Base-by-base conservation (phyloP, 2,888 invertebrate genomes). In the Parochlus steinenii region DNA sequence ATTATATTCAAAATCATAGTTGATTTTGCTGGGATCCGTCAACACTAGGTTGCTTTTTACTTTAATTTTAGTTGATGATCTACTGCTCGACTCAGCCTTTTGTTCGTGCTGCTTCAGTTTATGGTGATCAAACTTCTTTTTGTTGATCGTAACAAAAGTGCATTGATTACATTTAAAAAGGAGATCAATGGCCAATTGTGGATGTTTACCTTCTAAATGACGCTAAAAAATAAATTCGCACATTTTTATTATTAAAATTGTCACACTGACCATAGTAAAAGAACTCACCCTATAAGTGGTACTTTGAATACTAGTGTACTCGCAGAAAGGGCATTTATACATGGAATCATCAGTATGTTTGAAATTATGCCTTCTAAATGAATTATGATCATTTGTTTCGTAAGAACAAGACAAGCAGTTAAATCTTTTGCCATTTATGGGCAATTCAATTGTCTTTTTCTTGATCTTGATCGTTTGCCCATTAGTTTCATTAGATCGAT, bases 261-360 rank as follows among this genome's bases (percentile, higher is more conserved):
- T 14, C 8, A 24, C 6, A 12, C 4, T 23, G 25, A 11, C 11
- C 18, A n/a, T 14, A 22, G 18, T 10, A 8, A 24, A 6, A 14
- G 6, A 6, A 27, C 23, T 36, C 39, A 56, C 63, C 53, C 83
- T 75, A 53, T 78, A 80, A 2, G 75, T 69, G 5, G 74, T 75
- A 37, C 82, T 79, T 53, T 83, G 81, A 44, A 87, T 85, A 45
- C 78, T 74, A 8, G 72, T 71, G 54, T 83, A 86, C 1, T 74
- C 64, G 48, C 87, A 87, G 49, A 74, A 70, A 29, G 73, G 71
- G 50, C 87, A 87, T 44, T 72, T 70, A 56, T 87, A 87, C 1
- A 71, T 70, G 46, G 71, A 73, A 31, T 73, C 67, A 11, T 80
- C 79, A 5, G 76, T 69, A 53, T 87, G 86, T 8, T 70, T 64